Evolutionary conservation across 1,140 invertebrate species (phyloP), one percentile per base, ranked within the genome.

Genomic region (Hesperophylax magnus): DNA sequence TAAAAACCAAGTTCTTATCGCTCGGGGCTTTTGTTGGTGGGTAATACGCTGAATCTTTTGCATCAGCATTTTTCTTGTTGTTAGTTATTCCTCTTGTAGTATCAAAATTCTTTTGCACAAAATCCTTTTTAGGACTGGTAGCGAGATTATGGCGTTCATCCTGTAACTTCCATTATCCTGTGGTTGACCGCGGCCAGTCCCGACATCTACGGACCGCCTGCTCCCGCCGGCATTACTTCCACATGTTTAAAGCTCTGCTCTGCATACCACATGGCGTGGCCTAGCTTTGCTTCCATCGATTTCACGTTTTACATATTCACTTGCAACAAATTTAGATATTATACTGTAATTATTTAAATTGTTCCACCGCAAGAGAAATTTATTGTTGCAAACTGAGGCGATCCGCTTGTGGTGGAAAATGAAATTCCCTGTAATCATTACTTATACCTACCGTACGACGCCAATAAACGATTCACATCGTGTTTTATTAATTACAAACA

Each of bases 231-330:
- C 39, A 14, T 47, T 47, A 47, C 39, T 47, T 47, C 56, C 56
- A 58, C 56, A 18, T 22, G 17, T 15, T 22, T 61, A 24, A 61
- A n/a, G n/a, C n/a, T n/a, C n/a, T n/a, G 3, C 58, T 14, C 39
- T 47, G 39, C 34, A 18, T 39, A 34, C 65, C 47, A 52, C 22
- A 17, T 56, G 47, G 69, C 47, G 20, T 72, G 20, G 52, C 17
- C 47, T 15, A 72, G 69, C 69, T 72, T 39, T 72, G 52, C 27
- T 18, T 56, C 20, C 69, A 72, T 72, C 69, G 69, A 72, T 72
- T 72, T 72, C 22, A 72, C 69, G 27, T 72, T 72, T 72, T 72
- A 52, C 69, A 20, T 72, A 72, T 72, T 72, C 69, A 72, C 69
- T 72, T 72, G 47, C 63, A 34, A 47, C n/a, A 47, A 56, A 72